phyloP scores from a whole-genome alignment of 2,797 vertebrate genomes.

The Macroramphosus scolopax region DNA sequence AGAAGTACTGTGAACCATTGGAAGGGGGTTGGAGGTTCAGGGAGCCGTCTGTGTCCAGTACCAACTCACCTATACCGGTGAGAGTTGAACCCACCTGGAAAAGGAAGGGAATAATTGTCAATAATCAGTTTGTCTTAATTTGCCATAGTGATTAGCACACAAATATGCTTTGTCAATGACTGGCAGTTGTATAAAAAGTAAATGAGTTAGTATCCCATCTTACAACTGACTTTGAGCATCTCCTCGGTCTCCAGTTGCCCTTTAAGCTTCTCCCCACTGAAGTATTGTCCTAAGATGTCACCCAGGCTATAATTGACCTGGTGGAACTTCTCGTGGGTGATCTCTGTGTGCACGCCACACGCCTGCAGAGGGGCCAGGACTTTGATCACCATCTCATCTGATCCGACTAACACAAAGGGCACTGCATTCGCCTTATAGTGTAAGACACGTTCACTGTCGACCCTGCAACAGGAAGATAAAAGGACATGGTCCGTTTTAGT shows the following conservation, averaged over 20 bases:
- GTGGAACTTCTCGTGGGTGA: constrained; percentile 85
- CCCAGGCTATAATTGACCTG: constrained; percentile 76
- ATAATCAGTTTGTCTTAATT: too few species aligned
- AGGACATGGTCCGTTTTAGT: too few species aligned
- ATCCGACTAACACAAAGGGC: constrained; percentile 79
- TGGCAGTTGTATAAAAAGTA: too few species aligned
- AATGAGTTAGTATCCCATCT: too few species aligned
- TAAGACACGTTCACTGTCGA: constrained; percentile 80
- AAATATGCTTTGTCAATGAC: too few species aligned
- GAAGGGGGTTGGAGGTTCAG: constrained; percentile 81
- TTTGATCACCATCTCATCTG: constrained; percentile 62
- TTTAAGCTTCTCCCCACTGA: constrained; percentile 88
- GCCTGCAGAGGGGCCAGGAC: constrained; percentile 83
- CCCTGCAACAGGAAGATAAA: constrained; percentile 81
- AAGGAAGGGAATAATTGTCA: background rate
- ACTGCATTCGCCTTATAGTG: constrained; percentile 79
- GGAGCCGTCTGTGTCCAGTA: constrained; percentile 76
- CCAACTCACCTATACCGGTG: constrained; percentile 83
- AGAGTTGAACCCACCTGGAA: constrained; percentile 79
- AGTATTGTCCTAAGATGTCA: constrained; percentile 83
- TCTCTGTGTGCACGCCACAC: constrained; percentile 76
- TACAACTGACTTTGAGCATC: constrained; percentile 78
- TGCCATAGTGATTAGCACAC: too few species aligned
- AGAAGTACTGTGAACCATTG: constrained; percentile 76
- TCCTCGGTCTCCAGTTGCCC: constrained; percentile 89